Conservation (phyloP, 2,888 invertebrate genomes). For the Cantharis rufa region DNA sequence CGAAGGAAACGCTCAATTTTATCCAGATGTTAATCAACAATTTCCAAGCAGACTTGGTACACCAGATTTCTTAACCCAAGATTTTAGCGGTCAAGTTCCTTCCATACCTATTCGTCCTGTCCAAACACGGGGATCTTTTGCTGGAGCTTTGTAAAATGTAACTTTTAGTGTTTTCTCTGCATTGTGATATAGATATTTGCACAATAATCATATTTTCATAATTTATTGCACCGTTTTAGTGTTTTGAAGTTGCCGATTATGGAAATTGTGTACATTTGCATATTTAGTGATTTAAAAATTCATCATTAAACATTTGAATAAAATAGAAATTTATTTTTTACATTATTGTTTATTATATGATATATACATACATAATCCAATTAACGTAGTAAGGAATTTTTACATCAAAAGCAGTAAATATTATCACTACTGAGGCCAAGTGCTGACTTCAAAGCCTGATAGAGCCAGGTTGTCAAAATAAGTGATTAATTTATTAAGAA, state of each 20-base stretch:
- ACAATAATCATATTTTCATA: neutral
- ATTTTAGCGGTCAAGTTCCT: neutral
- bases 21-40: neutral
- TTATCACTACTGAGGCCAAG: too few relatives aligned
- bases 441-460: too few relatives aligned
- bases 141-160: conserved; percentile 6
- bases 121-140: conserved; percentile 24
- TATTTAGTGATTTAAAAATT: neutral
- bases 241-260: neutral
- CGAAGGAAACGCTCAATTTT: neutral
- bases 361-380: neutral
- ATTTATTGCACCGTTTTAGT: neutral
- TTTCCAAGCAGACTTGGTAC: neutral
- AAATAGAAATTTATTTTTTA: neutral
- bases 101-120: conserved; percentile 24
- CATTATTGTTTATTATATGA: neutral
- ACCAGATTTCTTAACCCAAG: neutral
- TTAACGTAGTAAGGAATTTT: neutral
- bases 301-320: neutral
- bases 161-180: neutral
- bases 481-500: too few relatives aligned
- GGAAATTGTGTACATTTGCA: neutral
- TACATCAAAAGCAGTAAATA: too few relatives aligned
- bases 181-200: neutral
- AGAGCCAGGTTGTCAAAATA: too few relatives aligned